Evolutionary conservation across 2,888 invertebrate species (phyloP), one percentile per base, ranked within the genome.

Genomic region (Bellardia bayeri): DNA sequence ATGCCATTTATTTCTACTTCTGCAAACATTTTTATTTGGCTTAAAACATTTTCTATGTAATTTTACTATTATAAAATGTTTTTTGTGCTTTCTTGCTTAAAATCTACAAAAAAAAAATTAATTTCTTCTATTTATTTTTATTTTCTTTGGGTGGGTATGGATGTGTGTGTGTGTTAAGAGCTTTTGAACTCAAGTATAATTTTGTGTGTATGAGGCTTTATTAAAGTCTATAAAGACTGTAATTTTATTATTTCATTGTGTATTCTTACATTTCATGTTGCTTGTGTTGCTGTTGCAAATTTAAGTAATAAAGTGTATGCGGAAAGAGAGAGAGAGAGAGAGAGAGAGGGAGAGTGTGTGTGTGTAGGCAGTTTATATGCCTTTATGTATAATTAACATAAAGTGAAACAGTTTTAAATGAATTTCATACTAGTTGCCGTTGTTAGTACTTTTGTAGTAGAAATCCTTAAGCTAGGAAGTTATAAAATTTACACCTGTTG

Each of bases 401-500:
- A 84, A 84, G 37, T 56, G 16, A 78, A 83, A 78, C 37, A 64
- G 13, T 49, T 84, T 76, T 58, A 79, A 58, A 54, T 45, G 51
- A 74, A 49, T 84, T 71, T 54, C 23, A 16, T 83, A 63, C 56
- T 54, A 69, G n/a, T 49, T 51, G 37, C 16, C 63, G 9, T 33
- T 33, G 7, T 45, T 68, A 11, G 14, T 58, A 23, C 37, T 49
- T 71, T 54, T 63, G 54, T 66, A 69, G 14, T 5, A 49, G 54
- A 64, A 54, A 71, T 33, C 71, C 83, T 71, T 64, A 72, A 66
- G 83, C 56, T 16, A 74, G 30, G 58, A 72, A 68, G 68, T 74
- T 75, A 75, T 75, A 68, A 80, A 80, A 69, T 75, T 68, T 74
- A 75, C 84, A 85, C 79, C 74, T 85, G 84, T 85, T 85, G 79